Evolutionary conservation across 2,113 vertebrate genomes (phyloP), one percentile per base, ranked within the genome.

Genomic region (Dasypus novemcinctus): DNA sequence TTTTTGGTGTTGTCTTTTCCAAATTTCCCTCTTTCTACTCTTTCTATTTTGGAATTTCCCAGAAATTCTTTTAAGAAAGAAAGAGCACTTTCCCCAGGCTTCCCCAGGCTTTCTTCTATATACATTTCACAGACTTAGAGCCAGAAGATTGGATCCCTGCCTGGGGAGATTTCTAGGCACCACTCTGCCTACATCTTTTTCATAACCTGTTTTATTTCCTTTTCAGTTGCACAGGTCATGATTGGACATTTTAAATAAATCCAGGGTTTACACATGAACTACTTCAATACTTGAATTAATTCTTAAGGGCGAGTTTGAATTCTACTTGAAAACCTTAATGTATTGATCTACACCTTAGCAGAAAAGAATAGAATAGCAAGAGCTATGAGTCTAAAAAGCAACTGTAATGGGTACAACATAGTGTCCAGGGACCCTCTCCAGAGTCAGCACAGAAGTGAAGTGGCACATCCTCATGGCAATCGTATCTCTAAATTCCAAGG

Each of bases 221-320:
- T 91, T 82, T 57, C 38, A 83, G 29, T 59, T 68, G 25, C 72
- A 66, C 14, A 33, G 49, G n/a, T 9, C 8, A 49, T 63, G 17
- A 20, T 64, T 84, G 85, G 64, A 79, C 5, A 36, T 41, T 78
- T 61, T 88, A 79, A 64, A 20, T 81, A 66, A 94, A 76, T 2
- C 3, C 43, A 74, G 43, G 41, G 38, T 82, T 72, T 82, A 92
- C 46, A 23, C 43, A 43, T 61, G 25, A 66, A 33, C 29, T 69
- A 72, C 29, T 84, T 20, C 46, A 72, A 12, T 61, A 52, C 46
- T 69, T 95, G 20, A 81, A 75, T 29, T 75, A 29, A 71, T 87
- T 91, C 59, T 93, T 93, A 69, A 86, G 46, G 61, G 85, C 61
- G n/a, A 38, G 41, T 75, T 95, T 90, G 41, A 90, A 71, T 90